These are phyloP conservation scores for Trachemys scripta DNA, from an alignment of 2,113 vertebrate genomes.

Conservation along the genomic window DNA sequence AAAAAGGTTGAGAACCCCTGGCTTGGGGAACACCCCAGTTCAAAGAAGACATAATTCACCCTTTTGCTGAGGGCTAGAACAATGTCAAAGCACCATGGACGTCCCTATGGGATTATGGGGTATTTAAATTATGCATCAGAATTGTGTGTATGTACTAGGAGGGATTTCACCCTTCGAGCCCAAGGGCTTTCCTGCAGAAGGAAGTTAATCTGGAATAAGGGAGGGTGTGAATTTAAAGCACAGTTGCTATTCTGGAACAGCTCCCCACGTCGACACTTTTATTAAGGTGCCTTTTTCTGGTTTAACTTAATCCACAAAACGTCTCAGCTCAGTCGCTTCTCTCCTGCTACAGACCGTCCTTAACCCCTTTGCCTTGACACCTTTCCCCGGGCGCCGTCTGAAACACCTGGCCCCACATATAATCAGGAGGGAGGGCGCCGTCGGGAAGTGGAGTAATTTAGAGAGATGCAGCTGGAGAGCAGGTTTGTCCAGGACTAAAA, in stretches of 20 bases:
- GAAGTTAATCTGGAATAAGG: too few relatives aligned
- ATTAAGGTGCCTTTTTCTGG: not conserved
- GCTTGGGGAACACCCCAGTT: not conserved
- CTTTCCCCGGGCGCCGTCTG: not conserved
- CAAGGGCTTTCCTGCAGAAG: too few relatives aligned
- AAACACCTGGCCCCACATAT: not conserved
- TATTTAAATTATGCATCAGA: not conserved
- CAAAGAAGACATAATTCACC: not conserved
- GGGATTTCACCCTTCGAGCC: too few relatives aligned
- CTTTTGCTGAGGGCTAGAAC: not conserved
- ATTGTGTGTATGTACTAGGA: too few relatives aligned
- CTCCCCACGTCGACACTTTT: not conserved
- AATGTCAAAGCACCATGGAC: not conserved
- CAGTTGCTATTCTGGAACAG: not conserved
- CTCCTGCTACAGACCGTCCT: not conserved
- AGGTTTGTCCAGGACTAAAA: conserved; percentile 51
- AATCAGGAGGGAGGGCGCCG: conserved; percentile 35
- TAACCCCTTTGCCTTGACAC: not conserved
- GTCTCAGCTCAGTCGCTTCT: too few relatives aligned
- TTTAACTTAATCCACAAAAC: not conserved
- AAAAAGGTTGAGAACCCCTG: too few relatives aligned
- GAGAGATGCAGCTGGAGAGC: conserved; percentile 50
- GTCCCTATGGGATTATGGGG: not conserved
- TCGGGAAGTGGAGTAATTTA: not conserved
- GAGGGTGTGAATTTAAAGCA: too few relatives aligned